These are phyloP conservation scores for Leptinotarsa tumamoca DNA, from an alignment of 2,888 invertebrate species.

Conservation along the genomic window DNA sequence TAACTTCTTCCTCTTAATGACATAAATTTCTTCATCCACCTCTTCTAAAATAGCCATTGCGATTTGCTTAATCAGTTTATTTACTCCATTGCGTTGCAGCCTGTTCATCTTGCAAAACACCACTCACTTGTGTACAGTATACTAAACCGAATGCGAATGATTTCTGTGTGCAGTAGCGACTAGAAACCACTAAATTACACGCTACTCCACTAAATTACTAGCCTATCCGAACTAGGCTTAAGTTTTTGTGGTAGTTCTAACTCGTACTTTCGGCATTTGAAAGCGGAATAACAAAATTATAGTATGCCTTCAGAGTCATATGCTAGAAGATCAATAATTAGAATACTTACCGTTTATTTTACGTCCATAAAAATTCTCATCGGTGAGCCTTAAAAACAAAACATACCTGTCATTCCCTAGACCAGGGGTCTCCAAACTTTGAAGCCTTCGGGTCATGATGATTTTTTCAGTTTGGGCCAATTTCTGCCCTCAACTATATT, in stretches of 20 bases:
- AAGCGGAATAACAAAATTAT: too few relatives aligned
- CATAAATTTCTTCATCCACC: not conserved
- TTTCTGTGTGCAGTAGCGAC: conserved; percentile 16
- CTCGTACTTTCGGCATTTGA: too few relatives aligned
- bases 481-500: too few relatives aligned
- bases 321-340: too few relatives aligned
- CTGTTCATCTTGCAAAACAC: conserved; percentile 17
- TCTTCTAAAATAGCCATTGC: not conserved
- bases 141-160: conserved; percentile 5
- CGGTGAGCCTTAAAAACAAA: too few relatives aligned
- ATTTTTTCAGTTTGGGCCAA: too few relatives aligned
- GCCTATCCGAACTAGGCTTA: conserved; percentile 22
- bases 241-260: not conserved
- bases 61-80: not conserved
- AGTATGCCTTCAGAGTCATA: too few relatives aligned
- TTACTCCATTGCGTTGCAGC: not conserved
- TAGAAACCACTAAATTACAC: conserved; percentile 23
- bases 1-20: not conserved
- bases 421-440: too few relatives aligned
- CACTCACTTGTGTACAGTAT: conserved; percentile 22
- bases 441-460: too few relatives aligned
- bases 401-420: too few relatives aligned
- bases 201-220: conserved; percentile 25
- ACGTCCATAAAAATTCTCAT: too few relatives aligned
- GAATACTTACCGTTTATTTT: too few relatives aligned